These are phyloP conservation scores for Chanos chanos DNA, from an alignment of 2,797 vertebrate genomes.

Conservation along the genomic window DNA sequence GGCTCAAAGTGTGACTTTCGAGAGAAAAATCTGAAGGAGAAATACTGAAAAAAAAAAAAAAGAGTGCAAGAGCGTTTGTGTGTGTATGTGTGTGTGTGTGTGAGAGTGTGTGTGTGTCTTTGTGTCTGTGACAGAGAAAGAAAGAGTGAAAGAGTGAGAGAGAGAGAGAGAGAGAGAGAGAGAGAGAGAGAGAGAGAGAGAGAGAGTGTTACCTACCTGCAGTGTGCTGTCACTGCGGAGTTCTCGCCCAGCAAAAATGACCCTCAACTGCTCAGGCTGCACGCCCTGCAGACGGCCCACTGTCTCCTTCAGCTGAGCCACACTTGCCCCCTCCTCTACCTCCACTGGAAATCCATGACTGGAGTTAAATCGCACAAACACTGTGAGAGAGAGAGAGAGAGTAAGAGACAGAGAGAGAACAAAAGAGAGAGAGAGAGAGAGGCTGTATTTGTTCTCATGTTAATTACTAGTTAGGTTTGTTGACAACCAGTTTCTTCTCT, in stretches of 20 bases:
- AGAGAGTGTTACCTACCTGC: constrained; percentile 67
- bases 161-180: neutral
- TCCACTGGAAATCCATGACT: constrained; percentile 80
- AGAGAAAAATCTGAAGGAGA: neutral
- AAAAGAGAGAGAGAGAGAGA: neutral
- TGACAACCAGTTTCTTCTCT: no score
- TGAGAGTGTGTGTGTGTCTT: no score
- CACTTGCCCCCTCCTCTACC: constrained; percentile 69
- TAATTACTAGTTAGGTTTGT: no score
- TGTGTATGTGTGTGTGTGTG: no score
- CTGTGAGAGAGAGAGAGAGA: constrained; percentile 59
- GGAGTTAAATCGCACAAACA: constrained; percentile 86
- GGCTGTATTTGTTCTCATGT: no score
- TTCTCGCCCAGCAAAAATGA: constrained; percentile 87
- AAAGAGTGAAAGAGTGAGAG: neutral
- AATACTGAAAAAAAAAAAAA: neutral
- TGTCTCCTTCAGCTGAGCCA: constrained; percentile 80
- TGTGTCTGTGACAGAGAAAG: neutral
- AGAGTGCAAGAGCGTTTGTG: neutral
- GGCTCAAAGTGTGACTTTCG: neutral
- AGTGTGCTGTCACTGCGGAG: constrained; percentile 77
- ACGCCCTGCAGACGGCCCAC: constrained; percentile 84
- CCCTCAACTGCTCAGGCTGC: constrained; percentile 73
- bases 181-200: neutral
- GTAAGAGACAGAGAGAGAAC: neutral